Evolutionary conservation across 1,140 invertebrate species (phyloP).

Genomic region (Ostrea edulis): DNA sequence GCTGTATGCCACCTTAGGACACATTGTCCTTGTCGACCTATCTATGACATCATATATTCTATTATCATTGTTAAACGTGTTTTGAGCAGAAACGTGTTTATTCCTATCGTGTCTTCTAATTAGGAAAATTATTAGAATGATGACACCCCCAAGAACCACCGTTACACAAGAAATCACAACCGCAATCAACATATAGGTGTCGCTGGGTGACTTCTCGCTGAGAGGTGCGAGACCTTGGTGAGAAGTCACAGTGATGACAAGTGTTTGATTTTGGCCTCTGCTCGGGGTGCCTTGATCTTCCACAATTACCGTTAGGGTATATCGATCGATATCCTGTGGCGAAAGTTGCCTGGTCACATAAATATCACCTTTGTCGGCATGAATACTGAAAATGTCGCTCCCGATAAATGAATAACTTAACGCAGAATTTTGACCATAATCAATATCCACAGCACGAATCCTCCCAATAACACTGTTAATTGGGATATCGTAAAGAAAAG

Average conservation of each 20-base stretch:
- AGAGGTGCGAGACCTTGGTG: constrained; percentile 7
- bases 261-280: constrained; percentile 33
- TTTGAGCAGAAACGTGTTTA: constrained; percentile 43
- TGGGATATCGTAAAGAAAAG: constrained; percentile 55
- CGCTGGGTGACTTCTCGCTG: neutral
- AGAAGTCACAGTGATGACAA: constrained; percentile 56
- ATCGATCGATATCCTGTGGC: constrained; percentile 46
- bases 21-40: neutral
- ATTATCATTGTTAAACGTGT: constrained; percentile 9
- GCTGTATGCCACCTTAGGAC: neutral
- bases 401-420: constrained; percentile 90
- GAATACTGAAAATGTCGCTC: constrained; percentile 91
- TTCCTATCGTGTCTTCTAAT: constrained; percentile 64
- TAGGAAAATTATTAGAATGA: constrained; percentile 70
- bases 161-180: constrained; percentile 71
- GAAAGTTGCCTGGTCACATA: constrained; percentile 82
- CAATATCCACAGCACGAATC: constrained; percentile 92
- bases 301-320: constrained; percentile 55
- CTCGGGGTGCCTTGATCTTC: constrained; percentile 57
- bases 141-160: constrained; percentile 69
- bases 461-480: constrained; percentile 80
- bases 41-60: constrained; percentile 20
- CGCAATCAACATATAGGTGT: constrained; percentile 69
- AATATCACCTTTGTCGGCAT: constrained; percentile 89
- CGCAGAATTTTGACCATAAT: constrained; percentile 95